These are phyloP conservation scores for Silurus asotus DNA, from an alignment of 2,113 vertebrate species.

Conservation along the genomic window DNA sequence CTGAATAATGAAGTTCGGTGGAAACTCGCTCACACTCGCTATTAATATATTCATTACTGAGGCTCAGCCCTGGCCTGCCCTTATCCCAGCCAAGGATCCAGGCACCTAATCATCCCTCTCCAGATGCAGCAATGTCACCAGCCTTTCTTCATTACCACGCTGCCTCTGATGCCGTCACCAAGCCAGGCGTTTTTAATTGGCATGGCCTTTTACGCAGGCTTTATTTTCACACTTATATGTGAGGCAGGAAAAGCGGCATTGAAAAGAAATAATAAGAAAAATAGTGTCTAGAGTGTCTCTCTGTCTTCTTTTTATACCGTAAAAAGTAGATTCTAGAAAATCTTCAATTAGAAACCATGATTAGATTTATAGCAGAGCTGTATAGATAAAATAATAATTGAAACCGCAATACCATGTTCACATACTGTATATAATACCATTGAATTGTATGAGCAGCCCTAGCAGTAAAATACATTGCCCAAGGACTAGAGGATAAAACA, in stretches of 20 bases:
- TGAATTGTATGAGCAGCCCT: background rate
- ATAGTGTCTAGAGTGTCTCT: background rate
- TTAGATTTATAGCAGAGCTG: background rate
- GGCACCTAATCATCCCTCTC: constrained; percentile 52
- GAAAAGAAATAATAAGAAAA: background rate
- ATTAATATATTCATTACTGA: constrained; percentile 66
- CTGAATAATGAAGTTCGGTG: constrained; percentile 68
- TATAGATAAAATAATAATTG: constrained; percentile 14
- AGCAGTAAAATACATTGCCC: constrained; percentile 8
- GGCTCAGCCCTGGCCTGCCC: constrained; percentile 49
- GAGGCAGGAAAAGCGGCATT: constrained; percentile 1
- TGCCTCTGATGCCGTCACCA: constrained; percentile 47
- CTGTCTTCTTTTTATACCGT: background rate
- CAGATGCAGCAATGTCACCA: constrained; percentile 40
- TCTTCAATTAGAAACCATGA: background rate
- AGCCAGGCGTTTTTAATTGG: constrained; percentile 51
- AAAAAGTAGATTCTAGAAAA: background rate
- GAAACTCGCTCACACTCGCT: constrained; percentile 53
- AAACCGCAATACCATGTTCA: background rate
- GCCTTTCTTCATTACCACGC: constrained; percentile 48
- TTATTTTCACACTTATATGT: constrained; percentile 42
- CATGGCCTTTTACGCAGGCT: constrained; percentile 44
- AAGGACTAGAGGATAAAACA: constrained; percentile 29
- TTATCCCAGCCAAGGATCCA: constrained; percentile 48
- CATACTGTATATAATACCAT: background rate